phyloP scores from a whole-genome alignment of 2,113 vertebrate genomes.

The Elephantulus edwardii region DNA sequence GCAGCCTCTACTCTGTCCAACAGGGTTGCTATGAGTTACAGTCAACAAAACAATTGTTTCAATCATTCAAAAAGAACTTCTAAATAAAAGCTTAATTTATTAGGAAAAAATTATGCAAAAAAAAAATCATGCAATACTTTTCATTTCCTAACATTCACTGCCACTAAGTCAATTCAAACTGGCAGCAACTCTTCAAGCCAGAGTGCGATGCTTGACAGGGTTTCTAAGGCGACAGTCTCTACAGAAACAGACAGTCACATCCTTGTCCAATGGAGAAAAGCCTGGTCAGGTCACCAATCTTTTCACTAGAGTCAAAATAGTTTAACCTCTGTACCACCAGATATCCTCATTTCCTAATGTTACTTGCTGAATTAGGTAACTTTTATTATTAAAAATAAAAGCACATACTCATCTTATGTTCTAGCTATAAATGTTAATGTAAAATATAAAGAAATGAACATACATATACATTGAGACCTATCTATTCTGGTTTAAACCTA shows the following conservation, averaged over 20 bases:
- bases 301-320: too few relatives aligned
- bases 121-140: background rate
- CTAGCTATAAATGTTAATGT: background rate
- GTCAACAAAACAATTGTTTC: too few relatives aligned
- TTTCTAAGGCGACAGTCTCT: background rate
- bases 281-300: too few relatives aligned
- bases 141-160: constrained; percentile 19
- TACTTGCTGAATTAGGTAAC: background rate
- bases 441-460: constrained; percentile 23
- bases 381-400: constrained; percentile 28
- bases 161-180: background rate
- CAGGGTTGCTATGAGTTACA: too few relatives aligned
- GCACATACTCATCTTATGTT: constrained; percentile 35
- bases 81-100: background rate
- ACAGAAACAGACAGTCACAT: background rate
- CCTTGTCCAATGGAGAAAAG: background rate
- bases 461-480: background rate
- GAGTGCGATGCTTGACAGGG: background rate
- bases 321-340: background rate
- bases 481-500: constrained; percentile 4
- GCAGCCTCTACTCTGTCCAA: too few relatives aligned
- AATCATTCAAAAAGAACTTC: background rate
- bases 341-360: constrained; percentile 23
- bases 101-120: background rate
- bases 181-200: background rate